Base-by-base conservation (phyloP, 2,797 vertebrate species). In the Micromesistius poutassou region DNA sequence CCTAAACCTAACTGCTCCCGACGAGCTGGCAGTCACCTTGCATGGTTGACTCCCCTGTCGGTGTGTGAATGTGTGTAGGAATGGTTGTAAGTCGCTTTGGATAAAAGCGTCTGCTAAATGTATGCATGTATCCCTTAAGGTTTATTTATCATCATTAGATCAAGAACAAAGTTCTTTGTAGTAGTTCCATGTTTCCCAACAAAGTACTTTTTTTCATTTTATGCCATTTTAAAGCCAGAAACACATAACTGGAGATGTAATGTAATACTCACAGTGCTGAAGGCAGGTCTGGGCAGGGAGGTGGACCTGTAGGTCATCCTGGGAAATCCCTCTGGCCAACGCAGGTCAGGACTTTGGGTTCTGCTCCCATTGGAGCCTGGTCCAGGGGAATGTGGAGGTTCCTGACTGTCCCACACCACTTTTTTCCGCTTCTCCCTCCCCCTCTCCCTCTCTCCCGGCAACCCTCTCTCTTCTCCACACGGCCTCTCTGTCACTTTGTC, bases 201-300 rank as follows among this genome's bases (percentile, higher is more conserved):
- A 38, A 38, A 38, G 36, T 38, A 38, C 55, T 62, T 9, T 2
- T 19, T 5, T 0, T 55, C 19, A 55, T 55, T 55, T 55, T 6
- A 55, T 22, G 5, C 19, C 19, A 62, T 62, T 62, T 62, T 25
- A 55, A 70, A 70, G 13, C 8, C 25, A 4, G 25, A 70, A 70
- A 30, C 4, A 31, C 14, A 71, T 71, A 4, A 30, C 4, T 31
- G 10, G 28, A 30, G 14, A 31, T 35, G 7, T n/a, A 12, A 8
- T 42, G 2, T 13, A 82, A 12, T 74, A 91, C 92, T 92, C 86
- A 97, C 96, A 89, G 84, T 90, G 80, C 87, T 89, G 81, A 90
- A 93, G 77, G 88, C 78, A 74, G 92, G 89, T 86, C 94, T 93
- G 76, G 93, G 93, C 71, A 96, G 86, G 76, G 95, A 95, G 0